Conservation (phyloP, 1,140 invertebrate genomes). For the Globodera ellingtonae region DNA sequence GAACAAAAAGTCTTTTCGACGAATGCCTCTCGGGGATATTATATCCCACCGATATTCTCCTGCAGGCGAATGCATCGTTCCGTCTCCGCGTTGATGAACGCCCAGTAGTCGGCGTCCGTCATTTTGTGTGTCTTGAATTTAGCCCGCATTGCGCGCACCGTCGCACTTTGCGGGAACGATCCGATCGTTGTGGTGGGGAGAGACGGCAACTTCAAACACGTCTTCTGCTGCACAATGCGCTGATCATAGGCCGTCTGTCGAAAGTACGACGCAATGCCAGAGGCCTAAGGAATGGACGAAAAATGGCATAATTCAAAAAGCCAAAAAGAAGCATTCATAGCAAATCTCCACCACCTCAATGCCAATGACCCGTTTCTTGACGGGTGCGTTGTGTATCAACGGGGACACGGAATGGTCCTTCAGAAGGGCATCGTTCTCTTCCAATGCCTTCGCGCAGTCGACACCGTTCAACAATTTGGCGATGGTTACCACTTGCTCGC, state of each 20-base stretch:
- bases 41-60: constrained; percentile 30
- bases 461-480: constrained; percentile 15
- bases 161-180: constrained; percentile 40
- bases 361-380: constrained; percentile 8
- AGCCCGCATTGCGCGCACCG: constrained; percentile 18
- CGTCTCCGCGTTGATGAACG: constrained; percentile 35
- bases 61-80: constrained; percentile 24
- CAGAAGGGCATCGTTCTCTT: neutral
- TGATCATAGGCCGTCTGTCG: constrained; percentile 8
- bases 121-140: constrained; percentile 33
- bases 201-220: constrained; percentile 29
- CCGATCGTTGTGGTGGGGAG: constrained; percentile 41
- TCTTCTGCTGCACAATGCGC: constrained; percentile 27
- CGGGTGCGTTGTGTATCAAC: constrained; percentile 21
- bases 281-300: neutral
- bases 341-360: neutral
- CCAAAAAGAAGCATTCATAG: neutral
- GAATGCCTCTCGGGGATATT: neutral
- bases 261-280: constrained; percentile 17
- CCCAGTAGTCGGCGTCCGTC: constrained; percentile 25
- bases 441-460: neutral
- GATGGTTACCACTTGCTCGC: constrained; percentile 2
- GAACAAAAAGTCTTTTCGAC: neutral
- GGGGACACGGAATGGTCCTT: constrained; percentile 23
- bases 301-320: constrained; percentile 1